These are phyloP conservation scores for Eilema sororculum DNA, from an alignment of 2,888 invertebrate genomes.

Conservation along the genomic window DNA sequence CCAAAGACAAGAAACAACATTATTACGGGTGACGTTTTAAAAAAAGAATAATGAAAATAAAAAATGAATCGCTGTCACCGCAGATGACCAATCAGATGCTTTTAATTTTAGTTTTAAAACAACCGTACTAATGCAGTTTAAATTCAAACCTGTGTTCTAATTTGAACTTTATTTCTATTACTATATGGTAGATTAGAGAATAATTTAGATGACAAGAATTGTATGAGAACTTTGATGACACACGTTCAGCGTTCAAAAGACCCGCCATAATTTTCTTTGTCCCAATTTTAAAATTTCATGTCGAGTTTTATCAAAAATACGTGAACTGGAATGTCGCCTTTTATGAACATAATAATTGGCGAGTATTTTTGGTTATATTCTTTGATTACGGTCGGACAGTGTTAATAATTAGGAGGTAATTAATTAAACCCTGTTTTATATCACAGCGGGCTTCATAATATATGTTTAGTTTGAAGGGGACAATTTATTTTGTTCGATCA, in stretches of 20 bases:
- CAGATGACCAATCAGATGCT: constrained; percentile 48
- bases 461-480: too few relatives aligned
- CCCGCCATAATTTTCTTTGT: constrained; percentile 47
- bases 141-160: constrained; percentile 13
- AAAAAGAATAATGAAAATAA: constrained; percentile 32
- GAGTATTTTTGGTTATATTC: background rate
- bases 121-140: background rate
- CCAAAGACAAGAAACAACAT: constrained; percentile 46
- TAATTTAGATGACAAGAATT: background rate
- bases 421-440: background rate
- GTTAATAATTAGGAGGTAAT: background rate
- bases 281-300: constrained; percentile 46
- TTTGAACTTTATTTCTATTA: background rate
- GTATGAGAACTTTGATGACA: constrained; percentile 19
- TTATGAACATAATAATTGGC: constrained; percentile 30
- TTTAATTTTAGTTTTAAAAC: constrained; percentile 34
- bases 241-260: constrained; percentile 43
- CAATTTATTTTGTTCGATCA: too few relatives aligned
- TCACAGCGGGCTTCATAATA: background rate
- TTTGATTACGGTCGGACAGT: background rate
- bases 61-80: constrained; percentile 48
- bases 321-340: constrained; percentile 40
- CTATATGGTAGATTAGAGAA: background rate
- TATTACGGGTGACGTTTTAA: constrained; percentile 39
- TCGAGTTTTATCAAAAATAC: constrained; percentile 39